Base-by-base conservation (phyloP, 2,797 vertebrate species). In the Pseudopleuronectes americanus region DNA sequence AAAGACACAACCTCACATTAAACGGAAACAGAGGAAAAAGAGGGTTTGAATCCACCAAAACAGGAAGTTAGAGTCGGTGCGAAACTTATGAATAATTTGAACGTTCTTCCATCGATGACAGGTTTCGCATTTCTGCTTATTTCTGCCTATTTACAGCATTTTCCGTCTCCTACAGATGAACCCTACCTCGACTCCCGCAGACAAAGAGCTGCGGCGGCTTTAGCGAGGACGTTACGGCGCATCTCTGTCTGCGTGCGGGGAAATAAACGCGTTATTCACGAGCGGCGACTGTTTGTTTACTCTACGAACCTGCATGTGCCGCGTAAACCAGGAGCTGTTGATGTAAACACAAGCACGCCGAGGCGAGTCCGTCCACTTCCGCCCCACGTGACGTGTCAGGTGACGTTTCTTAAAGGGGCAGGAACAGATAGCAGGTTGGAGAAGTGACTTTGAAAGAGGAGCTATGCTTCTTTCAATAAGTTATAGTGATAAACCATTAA, bases 291-390 rank as follows among this genome's bases (percentile, higher is more conserved):
- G 41, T 69, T 73, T 74, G 28, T 77, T 74, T 59, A 79, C 60
- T 57, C 47, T 2, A 54, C 33, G 4, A 45, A 56, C 55, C 73
- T 61, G 69, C 76, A 56, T 26, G 73, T 48, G 22, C 41, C 28
- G 1, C 6, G 74, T 74, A 75, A 80, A 80, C 72, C 36, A 77
- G 56, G 23, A 24, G 76, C 73, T 69, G 67, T 68, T 56, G 71
- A 80, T 80, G 88, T 90, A 90, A 92, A 91, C 84, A 91, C 82
- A 82, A 76, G 77, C 85, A 83, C 87, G 83, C 81, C 72, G 67
- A 69, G 67, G 53, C 28, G 5, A 72, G 41, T 52, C 65, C 1
- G 23, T 0, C 8, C 4, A 26, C 81, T 89, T 89, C 88, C 87
- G 87, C 48, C 54, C 71, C 87, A 87, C 0, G 85, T 92, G 89